Conservation (phyloP, 2,888 invertebrate genomes). For the Protonemura montana region DNA sequence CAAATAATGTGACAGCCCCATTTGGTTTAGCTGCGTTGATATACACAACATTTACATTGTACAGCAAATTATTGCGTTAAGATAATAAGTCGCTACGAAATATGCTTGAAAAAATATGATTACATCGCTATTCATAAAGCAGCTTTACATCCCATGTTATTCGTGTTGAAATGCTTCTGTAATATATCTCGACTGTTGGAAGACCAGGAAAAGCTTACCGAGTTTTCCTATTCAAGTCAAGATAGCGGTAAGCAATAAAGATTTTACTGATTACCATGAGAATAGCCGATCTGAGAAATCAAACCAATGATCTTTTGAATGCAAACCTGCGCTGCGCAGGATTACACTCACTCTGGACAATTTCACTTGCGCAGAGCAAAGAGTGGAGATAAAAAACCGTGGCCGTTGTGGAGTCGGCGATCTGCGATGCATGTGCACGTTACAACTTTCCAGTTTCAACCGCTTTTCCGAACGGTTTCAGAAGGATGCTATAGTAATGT, state of each 20-base stretch:
- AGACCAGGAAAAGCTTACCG: constrained; percentile 8
- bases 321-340: not conserved
- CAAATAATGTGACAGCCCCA: not conserved
- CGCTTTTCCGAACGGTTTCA: not conserved
- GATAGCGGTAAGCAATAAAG: constrained; percentile 12
- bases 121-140: not conserved
- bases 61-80: not conserved
- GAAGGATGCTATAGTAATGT: constrained; percentile 27
- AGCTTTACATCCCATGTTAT: not conserved
- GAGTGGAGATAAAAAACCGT: not conserved
- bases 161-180: not conserved
- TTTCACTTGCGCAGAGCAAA: not conserved
- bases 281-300: constrained; percentile 26
- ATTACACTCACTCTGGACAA: not conserved
- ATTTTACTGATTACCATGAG: constrained; percentile 15
- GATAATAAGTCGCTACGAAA: not conserved
- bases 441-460: not conserved
- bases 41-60: not conserved
- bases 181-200: not conserved
- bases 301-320: constrained; percentile 21
- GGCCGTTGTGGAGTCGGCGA: not conserved
- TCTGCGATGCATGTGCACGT: not conserved
- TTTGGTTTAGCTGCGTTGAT: not conserved
- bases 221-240: not conserved
- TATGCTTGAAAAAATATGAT: not conserved